Conservation (phyloP, 2,888 invertebrate species). For the Onthophagus sagittarius region DNA sequence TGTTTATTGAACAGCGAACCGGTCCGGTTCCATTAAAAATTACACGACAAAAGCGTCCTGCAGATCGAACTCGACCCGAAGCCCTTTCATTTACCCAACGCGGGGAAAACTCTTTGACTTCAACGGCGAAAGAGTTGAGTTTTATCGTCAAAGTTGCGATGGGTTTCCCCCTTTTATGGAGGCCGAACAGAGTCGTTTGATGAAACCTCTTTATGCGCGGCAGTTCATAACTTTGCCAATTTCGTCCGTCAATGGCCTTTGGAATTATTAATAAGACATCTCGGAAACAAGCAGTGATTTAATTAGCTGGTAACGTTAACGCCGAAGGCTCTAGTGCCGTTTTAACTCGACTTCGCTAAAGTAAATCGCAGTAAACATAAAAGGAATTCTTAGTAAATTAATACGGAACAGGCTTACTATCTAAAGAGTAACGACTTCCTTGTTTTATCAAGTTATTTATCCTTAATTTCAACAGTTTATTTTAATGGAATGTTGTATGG, state of each 20-base stretch:
- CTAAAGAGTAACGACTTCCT: not conserved
- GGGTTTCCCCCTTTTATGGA: not conserved
- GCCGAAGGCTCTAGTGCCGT: not conserved
- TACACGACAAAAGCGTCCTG: not conserved
- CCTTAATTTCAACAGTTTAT: not conserved
- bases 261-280: not conserved
- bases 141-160: not conserved
- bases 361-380: not conserved
- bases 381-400: not conserved
- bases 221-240: not conserved
- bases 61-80: not conserved
- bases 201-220: not conserved
- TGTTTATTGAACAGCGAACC: not conserved
- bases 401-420: not conserved
- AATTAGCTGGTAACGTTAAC: not conserved
- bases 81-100: not conserved
- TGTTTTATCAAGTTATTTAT: not conserved
- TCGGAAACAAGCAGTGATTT: not conserved
- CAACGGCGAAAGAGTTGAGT: not conserved
- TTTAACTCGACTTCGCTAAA: not conserved
- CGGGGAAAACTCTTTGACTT: not conserved
- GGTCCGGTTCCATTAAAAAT: not conserved
- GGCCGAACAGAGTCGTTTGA: not conserved
- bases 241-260: not conserved
- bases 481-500: not conserved